Evolutionary conservation across 1,140 invertebrate species (phyloP), one percentile per base, ranked within the genome.

Genomic region (Temnothorax longispinosus): DNA sequence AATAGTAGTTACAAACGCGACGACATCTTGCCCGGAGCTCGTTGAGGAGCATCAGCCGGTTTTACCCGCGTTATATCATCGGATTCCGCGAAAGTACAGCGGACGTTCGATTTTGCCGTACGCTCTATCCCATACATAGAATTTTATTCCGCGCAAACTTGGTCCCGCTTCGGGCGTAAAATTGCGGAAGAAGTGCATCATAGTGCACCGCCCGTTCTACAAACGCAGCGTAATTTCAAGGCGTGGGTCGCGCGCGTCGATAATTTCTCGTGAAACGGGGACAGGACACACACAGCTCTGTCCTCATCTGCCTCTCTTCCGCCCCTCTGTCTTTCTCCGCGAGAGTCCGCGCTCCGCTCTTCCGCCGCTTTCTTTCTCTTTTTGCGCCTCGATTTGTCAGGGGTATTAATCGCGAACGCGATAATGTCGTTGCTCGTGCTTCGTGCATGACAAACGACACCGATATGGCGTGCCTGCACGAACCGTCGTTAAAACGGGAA

Each of bases 381-480:
- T 71, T 67, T 75, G 62, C 56, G 50, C 77, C 76, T 87, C 77
- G 82, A 86, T 89, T 89, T 89, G 90, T 89, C 91, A 62, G 75
- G 64, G 52, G 81, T 89, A 87, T 90, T 86, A 78, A 89, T 86
- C 85, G 91, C 77, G 52, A 60, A 75, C 87, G 89, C 88, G 89
- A 93, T 93, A 92, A 92, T 90, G 87, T 92, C 92, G 92, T 90
- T 92, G 90, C 90, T 86, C 90, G 91, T 88, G 91, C 89, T 87
- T 85, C 85, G 92, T 91, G 88, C 88, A 90, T 93, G 92, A 93
- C 90, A 93, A 93, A 93, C 92, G 91, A 93, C 89, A 91, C 88
- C 89, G 89, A 91, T 92, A 90, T 88, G 91, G 91, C 92, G 82
- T 85, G 88, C 71, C 86, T 87, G 75, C 90, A 86, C 78, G 89